These are phyloP conservation scores for Ashinkailepas kermadecensis DNA, from an alignment of 2,888 invertebrate genomes.

Conservation along the genomic window DNA sequence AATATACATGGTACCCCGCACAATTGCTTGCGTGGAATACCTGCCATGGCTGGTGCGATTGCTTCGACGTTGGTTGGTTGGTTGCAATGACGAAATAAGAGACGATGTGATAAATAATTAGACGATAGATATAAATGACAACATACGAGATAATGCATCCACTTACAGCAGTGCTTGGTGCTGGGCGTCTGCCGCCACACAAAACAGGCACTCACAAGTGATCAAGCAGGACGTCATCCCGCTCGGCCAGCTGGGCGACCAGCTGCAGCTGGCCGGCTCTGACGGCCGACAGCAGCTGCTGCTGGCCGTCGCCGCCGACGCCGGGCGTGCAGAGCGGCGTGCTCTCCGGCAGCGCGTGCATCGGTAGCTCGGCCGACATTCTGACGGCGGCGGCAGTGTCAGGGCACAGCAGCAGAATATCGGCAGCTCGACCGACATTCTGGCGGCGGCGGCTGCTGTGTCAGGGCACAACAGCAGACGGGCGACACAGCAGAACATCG, in stretches of 20 bases:
- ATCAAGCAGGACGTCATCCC: neutral
- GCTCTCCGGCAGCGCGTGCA: neutral
- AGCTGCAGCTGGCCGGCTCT: neutral
- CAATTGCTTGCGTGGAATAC: too few relatives aligned
- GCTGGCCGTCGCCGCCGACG: neutral
- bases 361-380: neutral
- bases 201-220: neutral
- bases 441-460: too few relatives aligned
- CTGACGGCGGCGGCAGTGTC: neutral
- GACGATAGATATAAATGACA: too few relatives aligned
- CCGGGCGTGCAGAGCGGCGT: neutral
- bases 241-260: neutral
- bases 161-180: neutral
- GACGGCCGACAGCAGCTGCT: slow-evolving; percentile 3
- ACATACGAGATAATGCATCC: too few relatives aligned
- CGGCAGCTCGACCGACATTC: too few relatives aligned
- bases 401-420: too few relatives aligned
- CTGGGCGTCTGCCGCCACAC: neutral
- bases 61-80: too few relatives aligned
- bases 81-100: too few relatives aligned
- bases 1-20: too few relatives aligned
- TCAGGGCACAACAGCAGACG: too few relatives aligned
- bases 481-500: neutral
- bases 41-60: too few relatives aligned
- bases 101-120: too few relatives aligned